Conservation (phyloP, 2,113 vertebrate species). For the Laticauda laticaudata region DNA sequence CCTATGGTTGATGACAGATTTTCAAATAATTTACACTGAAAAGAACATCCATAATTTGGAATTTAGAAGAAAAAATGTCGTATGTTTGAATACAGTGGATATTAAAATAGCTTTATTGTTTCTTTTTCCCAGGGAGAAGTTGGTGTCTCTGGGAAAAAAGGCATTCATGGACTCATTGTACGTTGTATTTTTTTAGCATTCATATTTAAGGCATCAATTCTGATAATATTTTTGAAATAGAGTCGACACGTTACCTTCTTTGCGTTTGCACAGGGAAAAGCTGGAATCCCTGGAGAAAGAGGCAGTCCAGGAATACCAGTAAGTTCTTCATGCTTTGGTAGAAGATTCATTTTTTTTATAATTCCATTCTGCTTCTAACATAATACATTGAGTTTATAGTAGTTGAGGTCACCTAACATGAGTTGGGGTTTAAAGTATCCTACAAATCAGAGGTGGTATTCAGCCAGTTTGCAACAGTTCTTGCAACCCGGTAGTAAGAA, state of each 20-base stretch:
- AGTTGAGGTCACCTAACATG: background rate
- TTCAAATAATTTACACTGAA: background rate
- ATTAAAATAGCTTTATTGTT: slow-evolving; percentile 38
- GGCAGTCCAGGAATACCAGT: slow-evolving; percentile 82
- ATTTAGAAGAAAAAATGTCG: background rate
- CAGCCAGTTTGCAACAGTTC: too few species aligned
- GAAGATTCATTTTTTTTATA: slow-evolving; percentile 12
- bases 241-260: slow-evolving; percentile 40
- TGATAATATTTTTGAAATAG: slow-evolving; percentile 23
- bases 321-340: slow-evolving; percentile 50
- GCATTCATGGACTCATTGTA: slow-evolving; percentile 83
- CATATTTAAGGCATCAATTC: background rate
- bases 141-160: slow-evolving; percentile 82
- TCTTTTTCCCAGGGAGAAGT: slow-evolving; percentile 82
- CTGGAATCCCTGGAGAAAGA: slow-evolving; percentile 85
- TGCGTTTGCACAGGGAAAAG: slow-evolving; percentile 80
- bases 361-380: background rate
- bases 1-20: background rate
- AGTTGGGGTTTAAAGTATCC: background rate
- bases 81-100: background rate
- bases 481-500: too few species aligned
- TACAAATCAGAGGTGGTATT: background rate
- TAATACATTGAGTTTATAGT: background rate
- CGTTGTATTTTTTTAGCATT: slow-evolving; percentile 54
- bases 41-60: background rate